phyloP scores from a whole-genome alignment of 1,140 invertebrate genomes.

The Sarcophaga bullata region DNA sequence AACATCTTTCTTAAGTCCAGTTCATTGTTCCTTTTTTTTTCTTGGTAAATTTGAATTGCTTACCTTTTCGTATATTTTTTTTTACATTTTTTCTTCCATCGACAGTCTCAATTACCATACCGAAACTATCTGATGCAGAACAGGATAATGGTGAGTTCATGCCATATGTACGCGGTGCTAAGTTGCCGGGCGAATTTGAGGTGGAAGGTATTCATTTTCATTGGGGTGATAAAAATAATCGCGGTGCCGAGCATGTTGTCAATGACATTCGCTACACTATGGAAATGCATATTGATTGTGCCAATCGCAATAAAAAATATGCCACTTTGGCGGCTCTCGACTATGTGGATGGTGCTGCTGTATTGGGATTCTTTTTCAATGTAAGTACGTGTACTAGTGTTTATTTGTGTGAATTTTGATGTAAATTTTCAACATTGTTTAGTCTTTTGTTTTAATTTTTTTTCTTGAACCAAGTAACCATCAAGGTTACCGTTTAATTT shows the following conservation, averaged over 20 bases:
- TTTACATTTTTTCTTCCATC: neutral
- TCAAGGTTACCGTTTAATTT: too few species aligned
- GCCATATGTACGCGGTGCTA: constrained; percentile 75
- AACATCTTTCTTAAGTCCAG: too few species aligned
- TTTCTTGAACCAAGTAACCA: too few species aligned
- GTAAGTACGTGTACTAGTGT: constrained; percentile 58
- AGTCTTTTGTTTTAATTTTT: neutral
- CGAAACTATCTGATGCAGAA: constrained; percentile 68
- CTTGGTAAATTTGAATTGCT: neutral
- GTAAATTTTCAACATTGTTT: neutral
- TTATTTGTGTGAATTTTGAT: neutral
- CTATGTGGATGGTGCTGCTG: constrained; percentile 75
- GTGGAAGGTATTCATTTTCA: constrained; percentile 77
- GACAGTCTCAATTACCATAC: constrained; percentile 69
- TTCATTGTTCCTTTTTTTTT: neutral
- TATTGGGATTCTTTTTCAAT: constrained; percentile 72
- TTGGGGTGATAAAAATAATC: constrained; percentile 77
- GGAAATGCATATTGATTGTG: constrained; percentile 82
- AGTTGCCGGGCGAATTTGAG: constrained; percentile 72
- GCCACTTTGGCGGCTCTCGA: constrained; percentile 70
- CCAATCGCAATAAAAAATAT: constrained; percentile 77
- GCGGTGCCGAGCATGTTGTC: constrained; percentile 75
- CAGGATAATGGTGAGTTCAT: constrained; percentile 68
- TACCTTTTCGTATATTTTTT: neutral
- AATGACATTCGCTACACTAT: constrained; percentile 76